Conservation (phyloP, 2,888 invertebrate genomes). For the Eilema griseolum region DNA sequence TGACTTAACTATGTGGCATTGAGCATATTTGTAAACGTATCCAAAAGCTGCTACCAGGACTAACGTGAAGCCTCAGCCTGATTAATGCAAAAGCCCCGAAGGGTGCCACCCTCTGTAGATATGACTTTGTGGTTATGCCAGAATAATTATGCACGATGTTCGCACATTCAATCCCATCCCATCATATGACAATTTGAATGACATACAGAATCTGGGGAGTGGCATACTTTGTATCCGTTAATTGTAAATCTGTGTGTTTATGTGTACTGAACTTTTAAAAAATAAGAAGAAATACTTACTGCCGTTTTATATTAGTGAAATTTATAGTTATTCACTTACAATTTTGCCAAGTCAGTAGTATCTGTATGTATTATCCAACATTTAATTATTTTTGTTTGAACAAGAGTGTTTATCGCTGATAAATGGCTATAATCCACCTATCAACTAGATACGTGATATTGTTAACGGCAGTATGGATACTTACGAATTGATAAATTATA, state of each 20-base stretch:
- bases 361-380: not conserved
- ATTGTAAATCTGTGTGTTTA: not conserved
- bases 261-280: too few species aligned
- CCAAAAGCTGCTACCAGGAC: too few species aligned
- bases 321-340: not conserved
- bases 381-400: constrained; percentile 4
- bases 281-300: not conserved
- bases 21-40: too few species aligned
- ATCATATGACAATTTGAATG: not conserved
- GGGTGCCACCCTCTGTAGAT: not conserved
- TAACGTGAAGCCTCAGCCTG: too few species aligned
- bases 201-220: not conserved
- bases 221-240: not conserved
- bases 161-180: not conserved
- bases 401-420: not conserved
- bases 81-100: not conserved
- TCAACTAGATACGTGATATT: constrained; percentile 4
- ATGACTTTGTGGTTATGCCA: not conserved
- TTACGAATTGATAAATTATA: not conserved
- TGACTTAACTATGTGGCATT: too few species aligned
- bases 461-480: not conserved
- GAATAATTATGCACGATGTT: not conserved
- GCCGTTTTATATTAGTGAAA: not conserved
- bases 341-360: not conserved
- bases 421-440: not conserved